Evolutionary conservation across 2,797 vertebrate genomes (phyloP).

Genomic region (Sebastes hopkinsi): DNA sequence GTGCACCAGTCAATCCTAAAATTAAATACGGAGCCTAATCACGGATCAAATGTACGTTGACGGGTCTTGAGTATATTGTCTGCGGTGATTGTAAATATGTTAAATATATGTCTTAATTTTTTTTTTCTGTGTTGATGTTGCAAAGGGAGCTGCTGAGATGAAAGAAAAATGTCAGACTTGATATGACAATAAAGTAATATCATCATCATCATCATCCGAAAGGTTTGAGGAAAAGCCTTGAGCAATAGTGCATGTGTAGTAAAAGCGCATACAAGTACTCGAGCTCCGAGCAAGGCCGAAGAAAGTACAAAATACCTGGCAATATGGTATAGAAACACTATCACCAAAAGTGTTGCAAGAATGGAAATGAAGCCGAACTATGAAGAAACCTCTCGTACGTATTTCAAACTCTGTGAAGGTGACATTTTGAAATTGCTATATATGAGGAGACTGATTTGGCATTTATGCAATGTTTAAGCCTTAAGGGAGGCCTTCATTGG

Average conservation of each 20-base stretch:
- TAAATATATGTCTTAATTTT: too few species aligned
- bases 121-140: not conserved
- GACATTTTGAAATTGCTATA: slow-evolving; percentile 17
- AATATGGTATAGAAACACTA: not conserved
- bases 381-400: slow-evolving; percentile 20
- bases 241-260: rapidly evolving
- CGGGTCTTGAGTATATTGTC: too few species aligned
- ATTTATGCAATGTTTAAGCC: slow-evolving; percentile 11
- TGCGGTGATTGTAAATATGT: too few species aligned
- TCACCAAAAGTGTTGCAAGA: slow-evolving; percentile 37
- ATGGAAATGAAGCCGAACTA: slow-evolving; percentile 26
- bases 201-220: too few species aligned
- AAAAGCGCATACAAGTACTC: not conserved
- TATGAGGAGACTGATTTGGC: not conserved
- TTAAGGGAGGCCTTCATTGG: not conserved
- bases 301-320: not conserved
- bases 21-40: too few species aligned
- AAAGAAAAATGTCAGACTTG: too few species aligned
- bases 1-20: too few species aligned
- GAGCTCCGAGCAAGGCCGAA: not conserved
- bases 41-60: too few species aligned
- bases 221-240: not conserved
- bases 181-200: too few species aligned
- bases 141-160: too few species aligned
- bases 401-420: slow-evolving; percentile 5